Conservation (phyloP, 2,888 invertebrate genomes). For the Mantis religiosa region DNA sequence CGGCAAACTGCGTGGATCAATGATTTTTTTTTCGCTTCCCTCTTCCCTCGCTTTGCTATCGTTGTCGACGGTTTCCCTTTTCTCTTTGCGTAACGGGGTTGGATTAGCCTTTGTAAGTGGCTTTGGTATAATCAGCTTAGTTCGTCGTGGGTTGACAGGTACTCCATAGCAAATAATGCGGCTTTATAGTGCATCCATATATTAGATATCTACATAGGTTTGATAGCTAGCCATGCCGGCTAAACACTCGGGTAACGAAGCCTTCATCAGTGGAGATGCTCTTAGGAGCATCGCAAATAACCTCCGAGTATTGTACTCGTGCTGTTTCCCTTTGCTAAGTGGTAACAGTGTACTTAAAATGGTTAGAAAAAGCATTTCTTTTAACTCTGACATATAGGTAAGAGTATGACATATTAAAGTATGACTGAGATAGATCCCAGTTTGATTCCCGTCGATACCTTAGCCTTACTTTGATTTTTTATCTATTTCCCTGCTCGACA, state of each 20-base stretch:
- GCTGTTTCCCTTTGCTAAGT: too few relatives aligned
- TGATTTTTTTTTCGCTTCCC: neutral
- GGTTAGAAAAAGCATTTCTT: too few relatives aligned
- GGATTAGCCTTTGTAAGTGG: slow-evolving; percentile 8
- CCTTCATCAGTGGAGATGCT: neutral
- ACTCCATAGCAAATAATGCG: neutral
- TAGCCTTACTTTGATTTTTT: too few relatives aligned
- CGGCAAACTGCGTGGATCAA: neutral
- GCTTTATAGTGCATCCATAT: neutral
- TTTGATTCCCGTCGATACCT: too few relatives aligned
- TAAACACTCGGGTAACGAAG: neutral
- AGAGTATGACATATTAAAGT: too few relatives aligned
- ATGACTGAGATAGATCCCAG: too few relatives aligned
- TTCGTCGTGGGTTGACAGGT: neutral
- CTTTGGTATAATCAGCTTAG: slow-evolving; percentile 7
- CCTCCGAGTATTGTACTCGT: too few relatives aligned
- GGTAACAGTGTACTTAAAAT: too few relatives aligned
- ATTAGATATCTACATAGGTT: neutral
- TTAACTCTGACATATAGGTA: too few relatives aligned
- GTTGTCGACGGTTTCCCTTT: neutral
- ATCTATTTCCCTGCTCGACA: too few relatives aligned
- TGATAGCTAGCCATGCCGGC: neutral
- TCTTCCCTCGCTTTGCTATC: neutral
- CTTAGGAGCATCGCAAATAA: too few relatives aligned
- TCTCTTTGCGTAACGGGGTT: neutral